These are phyloP conservation scores for Chloromyia formosa DNA, from an alignment of 2,888 invertebrate genomes.

Conservation along the genomic window DNA sequence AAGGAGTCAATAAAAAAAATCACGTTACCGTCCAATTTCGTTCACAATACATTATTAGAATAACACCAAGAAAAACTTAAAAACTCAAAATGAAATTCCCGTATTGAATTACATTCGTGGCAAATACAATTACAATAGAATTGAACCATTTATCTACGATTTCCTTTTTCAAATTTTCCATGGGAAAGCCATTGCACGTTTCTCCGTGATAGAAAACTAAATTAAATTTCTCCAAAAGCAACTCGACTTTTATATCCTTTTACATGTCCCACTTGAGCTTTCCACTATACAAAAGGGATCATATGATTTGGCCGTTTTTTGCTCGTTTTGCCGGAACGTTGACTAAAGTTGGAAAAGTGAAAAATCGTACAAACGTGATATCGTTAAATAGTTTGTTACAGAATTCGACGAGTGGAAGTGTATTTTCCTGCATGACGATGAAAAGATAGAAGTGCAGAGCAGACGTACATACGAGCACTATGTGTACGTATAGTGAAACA, in stretches of 20 bases:
- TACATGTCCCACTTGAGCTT: slow-evolving; percentile 17
- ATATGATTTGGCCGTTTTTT: slow-evolving; percentile 4
- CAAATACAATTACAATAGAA: slow-evolving; percentile 31
- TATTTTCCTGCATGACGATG: neutral
- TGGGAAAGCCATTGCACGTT: neutral
- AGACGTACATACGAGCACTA: neutral
- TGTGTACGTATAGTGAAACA: neutral
- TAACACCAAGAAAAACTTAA: no score
- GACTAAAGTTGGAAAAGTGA: slow-evolving; percentile 11
- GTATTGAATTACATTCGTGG: slow-evolving; percentile 30
- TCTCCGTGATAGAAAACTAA: neutral
- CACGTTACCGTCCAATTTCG: no score
- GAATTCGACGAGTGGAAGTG: neutral
- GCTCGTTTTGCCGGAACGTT: slow-evolving; percentile 12
- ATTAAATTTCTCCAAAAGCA: slow-evolving; percentile 31
- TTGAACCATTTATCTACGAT: slow-evolving; percentile 5
- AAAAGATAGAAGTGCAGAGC: neutral
- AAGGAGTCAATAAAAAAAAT: no score
- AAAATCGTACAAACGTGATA: slow-evolving; percentile 5
- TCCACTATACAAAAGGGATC: slow-evolving; percentile 5
- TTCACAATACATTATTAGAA: no score
- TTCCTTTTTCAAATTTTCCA: slow-evolving; percentile 12
- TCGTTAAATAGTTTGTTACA: slow-evolving; percentile 23
- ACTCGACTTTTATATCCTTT: slow-evolving; percentile 24
- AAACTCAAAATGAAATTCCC: neutral